Evolutionary conservation across 2,113 vertebrate genomes (phyloP), one percentile per base, ranked within the genome.

Genomic region (Anguilla japonica): DNA sequence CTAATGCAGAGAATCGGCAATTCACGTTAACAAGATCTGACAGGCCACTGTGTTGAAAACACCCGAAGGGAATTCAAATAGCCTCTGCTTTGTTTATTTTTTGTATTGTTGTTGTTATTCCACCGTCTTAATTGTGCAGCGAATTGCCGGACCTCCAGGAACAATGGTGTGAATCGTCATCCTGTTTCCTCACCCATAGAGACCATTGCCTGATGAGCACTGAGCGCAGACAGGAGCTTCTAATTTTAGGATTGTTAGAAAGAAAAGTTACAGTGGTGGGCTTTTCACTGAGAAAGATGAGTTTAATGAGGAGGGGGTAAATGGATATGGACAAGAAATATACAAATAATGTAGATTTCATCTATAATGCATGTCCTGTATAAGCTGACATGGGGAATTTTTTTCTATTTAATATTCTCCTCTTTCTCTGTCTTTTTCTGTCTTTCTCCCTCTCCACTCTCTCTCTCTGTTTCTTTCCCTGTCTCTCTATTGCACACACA

Each of bases 291-390:
- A 84, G 80, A 81, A 57, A 46, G 78, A 63, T 79, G 80, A 53
- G 46, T 50, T 82, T 67, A 15, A 57, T 80, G 26, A 67, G 60
- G 56, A 84, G 57, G 14, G n/a, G 85, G 83, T 81, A 79, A 85
- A 85, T 75, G 75, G 87, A 86, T 53, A 43, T 39, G 50, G 41
- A 84, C 81, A 87, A 78, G 81, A 91, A 84, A 82, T 79, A 67
- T 67, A 67, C 29, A 81, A 78, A 67, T 43, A 86, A 83, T 43
- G 34, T 63, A 41, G 67, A 82, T 90, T 84, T 89, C 34, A 88
- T 89, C 84, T 83, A 71, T 88, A 85, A 82, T 85, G 26, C 81
- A 75, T 57, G 56, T 40, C 2, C 20, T 75, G 56, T 78, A 79
- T 83, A 87, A 83, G 41, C 56, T 80, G 83, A 83, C 60, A 50